These are phyloP conservation scores for Norana najaformis DNA, from an alignment of 2,888 invertebrate species.

Conservation along the genomic window DNA sequence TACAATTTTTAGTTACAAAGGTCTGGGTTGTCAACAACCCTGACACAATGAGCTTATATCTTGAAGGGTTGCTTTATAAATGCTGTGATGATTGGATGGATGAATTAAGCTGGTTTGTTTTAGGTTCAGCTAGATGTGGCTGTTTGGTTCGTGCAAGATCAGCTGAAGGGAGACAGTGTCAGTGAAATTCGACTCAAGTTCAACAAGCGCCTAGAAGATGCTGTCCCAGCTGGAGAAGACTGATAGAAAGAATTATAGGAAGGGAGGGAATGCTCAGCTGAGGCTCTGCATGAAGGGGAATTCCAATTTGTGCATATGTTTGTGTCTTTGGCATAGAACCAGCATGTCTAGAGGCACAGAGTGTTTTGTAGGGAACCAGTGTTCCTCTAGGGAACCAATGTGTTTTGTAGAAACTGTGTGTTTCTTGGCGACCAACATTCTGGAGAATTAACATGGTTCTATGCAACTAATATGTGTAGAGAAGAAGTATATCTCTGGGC, in stretches of 20 bases:
- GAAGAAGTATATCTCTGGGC: too few relatives aligned
- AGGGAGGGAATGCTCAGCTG: background rate
- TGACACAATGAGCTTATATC: too few relatives aligned
- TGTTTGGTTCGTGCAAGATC: slow-evolving; percentile 92
- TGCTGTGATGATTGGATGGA: background rate
- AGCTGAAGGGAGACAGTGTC: slow-evolving; percentile 86
- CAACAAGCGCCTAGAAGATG: slow-evolving; percentile 91
- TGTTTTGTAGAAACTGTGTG: background rate
- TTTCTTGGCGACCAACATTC: background rate
- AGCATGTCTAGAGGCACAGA: background rate
- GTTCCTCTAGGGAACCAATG: background rate
- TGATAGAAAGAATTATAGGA: slow-evolving; percentile 60
- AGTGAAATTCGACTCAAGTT: slow-evolving; percentile 95
- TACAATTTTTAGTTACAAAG: too few relatives aligned
- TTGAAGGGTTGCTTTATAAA: background rate
- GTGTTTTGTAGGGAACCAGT: background rate
- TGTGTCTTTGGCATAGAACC: background rate
- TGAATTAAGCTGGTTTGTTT: slow-evolving; percentile 32
- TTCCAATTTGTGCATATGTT: background rate
- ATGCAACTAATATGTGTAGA: background rate
- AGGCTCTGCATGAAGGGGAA: background rate
- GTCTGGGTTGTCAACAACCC: too few relatives aligned
- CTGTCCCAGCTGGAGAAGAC: slow-evolving; percentile 97
- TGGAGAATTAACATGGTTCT: background rate
- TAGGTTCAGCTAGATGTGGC: slow-evolving; percentile 87